A percentile compares a stretch with the other conserved stretches of the same genome.
Evolutionary conservation across 1,140 invertebrate species (phyloP).

Genomic region (Plectrocnemia conspersa): DNA sequence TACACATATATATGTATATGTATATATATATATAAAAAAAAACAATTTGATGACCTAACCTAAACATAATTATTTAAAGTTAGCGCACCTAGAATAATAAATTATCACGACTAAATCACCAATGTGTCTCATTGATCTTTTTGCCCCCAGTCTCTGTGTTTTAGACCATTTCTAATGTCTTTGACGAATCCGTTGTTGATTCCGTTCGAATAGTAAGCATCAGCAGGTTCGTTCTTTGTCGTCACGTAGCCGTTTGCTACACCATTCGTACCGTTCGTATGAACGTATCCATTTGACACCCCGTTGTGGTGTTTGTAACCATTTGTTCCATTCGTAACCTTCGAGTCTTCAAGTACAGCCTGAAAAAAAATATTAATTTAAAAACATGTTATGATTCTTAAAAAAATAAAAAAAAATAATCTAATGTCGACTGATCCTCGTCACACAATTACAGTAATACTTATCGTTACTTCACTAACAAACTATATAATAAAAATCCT

Average conservation of each 20-base stretch:
- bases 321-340: slow-evolving; percentile 42
- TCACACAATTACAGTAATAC: not conserved
- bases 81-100: slow-evolving; percentile 24
- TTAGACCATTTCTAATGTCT: slow-evolving; percentile 32
- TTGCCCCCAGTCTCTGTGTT: slow-evolving; percentile 31
- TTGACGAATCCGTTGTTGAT: slow-evolving; percentile 61
- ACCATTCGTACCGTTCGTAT: slow-evolving; percentile 36
- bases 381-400: not conserved
- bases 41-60: slow-evolving; percentile 19
- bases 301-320: slow-evolving; percentile 46
- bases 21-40: not conserved
- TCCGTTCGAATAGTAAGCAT: slow-evolving; percentile 64
- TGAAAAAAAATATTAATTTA: slow-evolving; percentile 35
- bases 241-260: slow-evolving; percentile 51
- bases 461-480: not conserved
- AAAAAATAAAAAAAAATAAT: not conserved
- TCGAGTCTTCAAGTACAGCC: slow-evolving; percentile 53
- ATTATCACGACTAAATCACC: slow-evolving; percentile 33
- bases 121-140: slow-evolving; percentile 31
- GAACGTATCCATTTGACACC: slow-evolving; percentile 30
- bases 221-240: slow-evolving; percentile 57
- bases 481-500: not conserved
- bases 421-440: too few relatives aligned
- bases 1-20: slow-evolving; percentile 1
- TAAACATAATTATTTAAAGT: slow-evolving; percentile 23